Conservation (phyloP, 2,888 invertebrate genomes). For the Rugalucina vietnamica region DNA sequence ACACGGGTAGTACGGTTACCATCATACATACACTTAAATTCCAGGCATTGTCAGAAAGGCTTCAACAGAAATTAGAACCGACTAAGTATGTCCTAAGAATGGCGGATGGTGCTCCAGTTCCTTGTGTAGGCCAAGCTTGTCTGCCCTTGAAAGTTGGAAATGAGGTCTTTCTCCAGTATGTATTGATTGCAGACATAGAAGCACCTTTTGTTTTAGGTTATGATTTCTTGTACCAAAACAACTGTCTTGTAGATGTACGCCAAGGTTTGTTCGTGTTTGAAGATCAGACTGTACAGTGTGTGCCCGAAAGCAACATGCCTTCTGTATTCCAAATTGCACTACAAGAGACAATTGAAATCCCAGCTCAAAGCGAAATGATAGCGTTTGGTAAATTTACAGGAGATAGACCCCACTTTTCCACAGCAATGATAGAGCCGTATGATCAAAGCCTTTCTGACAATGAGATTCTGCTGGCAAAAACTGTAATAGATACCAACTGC, state of each 20-base stretch:
- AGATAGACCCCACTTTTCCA: neutral
- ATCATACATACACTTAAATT: neutral
- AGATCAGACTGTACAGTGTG: neutral
- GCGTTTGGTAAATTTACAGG: neutral
- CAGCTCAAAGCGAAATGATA: neutral
- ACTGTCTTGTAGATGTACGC: neutral
- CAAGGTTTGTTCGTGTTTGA: neutral
- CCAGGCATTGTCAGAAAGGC: neutral
- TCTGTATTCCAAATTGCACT: neutral
- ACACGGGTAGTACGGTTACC: neutral
- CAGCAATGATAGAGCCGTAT: neutral
- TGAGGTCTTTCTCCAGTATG: neutral
- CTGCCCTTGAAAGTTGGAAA: neutral
- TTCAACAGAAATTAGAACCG: neutral
- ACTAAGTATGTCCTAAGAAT: neutral
- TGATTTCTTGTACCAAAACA: neutral
- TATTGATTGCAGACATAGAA: neutral
- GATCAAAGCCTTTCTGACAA: neutral
- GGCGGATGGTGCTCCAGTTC: neutral
- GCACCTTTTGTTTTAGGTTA: neutral
- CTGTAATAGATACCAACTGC: neutral
- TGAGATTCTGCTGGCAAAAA: neutral
- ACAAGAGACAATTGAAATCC: neutral
- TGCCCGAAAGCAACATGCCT: neutral
- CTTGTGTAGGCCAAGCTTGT: neutral